Evolutionary conservation across 2,113 vertebrate species (phyloP), one percentile per base, ranked within the genome.

Genomic region (Neotragus moschatus): DNA sequence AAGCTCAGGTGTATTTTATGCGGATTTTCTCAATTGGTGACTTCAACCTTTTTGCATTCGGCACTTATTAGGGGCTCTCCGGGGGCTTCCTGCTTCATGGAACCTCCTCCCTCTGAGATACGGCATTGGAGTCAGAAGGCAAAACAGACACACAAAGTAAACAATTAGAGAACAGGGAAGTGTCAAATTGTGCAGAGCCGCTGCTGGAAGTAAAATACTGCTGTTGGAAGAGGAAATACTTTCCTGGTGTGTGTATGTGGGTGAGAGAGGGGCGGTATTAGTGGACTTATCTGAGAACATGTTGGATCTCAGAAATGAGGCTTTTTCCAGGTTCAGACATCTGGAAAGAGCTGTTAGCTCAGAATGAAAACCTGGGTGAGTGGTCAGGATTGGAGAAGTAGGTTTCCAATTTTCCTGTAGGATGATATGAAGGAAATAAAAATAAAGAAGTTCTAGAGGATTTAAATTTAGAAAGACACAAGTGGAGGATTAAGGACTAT

Each of bases 111-210:
- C 88, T 84, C 94, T 14, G 26, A 96, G 92, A 97, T 94, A 88
- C 0, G 19, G 55, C 61, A 58, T 17, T 94, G 86, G 94, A 96
- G 96, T 98, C 94, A 96, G 96, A 88, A 97, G 94, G 92, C 95
- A 94, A 97, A 98, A 97, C 90, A 96, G 97, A 98, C 55, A 61
- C 90, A 97, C 88, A 92, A 98, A 98, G 96, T 95, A 96, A 96
- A 92, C 92, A 97, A 82, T 95, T 97, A 96, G 97, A 98, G 97
- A 88, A 96, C 84, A 63, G 79, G 36, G 39, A 82, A 60, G 90
- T 88, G 75, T 92, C 92, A 61, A 45, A 84, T 92, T 92, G 84
- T 66, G 23, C 11, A 45, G 85, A 39, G 33, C 43, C 55, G 2
- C 84, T 80, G 96, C 81, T 92, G 84, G 92, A 95, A 93, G 95